Conservation (phyloP, 64 coral and sea anemone genomes). For the Porites lutea region DNA sequence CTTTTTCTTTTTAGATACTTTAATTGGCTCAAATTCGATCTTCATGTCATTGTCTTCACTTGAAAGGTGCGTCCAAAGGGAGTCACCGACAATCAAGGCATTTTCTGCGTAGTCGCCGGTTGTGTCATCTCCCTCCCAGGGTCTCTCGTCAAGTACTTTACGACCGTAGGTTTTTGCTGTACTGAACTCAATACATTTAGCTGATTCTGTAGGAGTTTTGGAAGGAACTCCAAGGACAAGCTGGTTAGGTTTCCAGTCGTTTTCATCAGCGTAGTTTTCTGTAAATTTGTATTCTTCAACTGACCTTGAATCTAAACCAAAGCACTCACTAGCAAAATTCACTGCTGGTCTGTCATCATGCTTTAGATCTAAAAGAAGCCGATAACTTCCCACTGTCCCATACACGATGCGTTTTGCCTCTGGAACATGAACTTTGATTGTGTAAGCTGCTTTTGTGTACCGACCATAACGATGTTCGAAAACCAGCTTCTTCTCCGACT, state of each 20-base stretch:
- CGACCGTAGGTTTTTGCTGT: not conserved
- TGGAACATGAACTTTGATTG: not conserved
- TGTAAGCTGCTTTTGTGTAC: not conserved
- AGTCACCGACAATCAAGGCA: not conserved
- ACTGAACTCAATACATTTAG: not conserved
- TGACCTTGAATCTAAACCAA: not conserved
- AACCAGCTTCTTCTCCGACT: not conserved
- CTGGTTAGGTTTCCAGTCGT: not conserved
- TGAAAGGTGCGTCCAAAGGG: constrained; percentile 9
- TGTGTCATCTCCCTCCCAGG: no score
- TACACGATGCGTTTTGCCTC: not conserved
- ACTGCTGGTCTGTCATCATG: not conserved
- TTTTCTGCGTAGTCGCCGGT: constrained; percentile 22
- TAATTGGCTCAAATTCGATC: not conserved
- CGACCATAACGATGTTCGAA: not conserved
- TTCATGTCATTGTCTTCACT: constrained; percentile 1
- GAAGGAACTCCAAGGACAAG: constrained; percentile 19
- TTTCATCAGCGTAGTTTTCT: not conserved
- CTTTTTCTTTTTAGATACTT: no score
- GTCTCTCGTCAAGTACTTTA: no score
- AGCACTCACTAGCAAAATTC: not conserved
- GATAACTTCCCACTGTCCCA: no score
- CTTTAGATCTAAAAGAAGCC: not conserved
- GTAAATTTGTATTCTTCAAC: not conserved
- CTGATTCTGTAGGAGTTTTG: not conserved